Evolutionary conservation across 1,140 invertebrate species (phyloP).

Genomic region (Drosophila bipectinata): DNA sequence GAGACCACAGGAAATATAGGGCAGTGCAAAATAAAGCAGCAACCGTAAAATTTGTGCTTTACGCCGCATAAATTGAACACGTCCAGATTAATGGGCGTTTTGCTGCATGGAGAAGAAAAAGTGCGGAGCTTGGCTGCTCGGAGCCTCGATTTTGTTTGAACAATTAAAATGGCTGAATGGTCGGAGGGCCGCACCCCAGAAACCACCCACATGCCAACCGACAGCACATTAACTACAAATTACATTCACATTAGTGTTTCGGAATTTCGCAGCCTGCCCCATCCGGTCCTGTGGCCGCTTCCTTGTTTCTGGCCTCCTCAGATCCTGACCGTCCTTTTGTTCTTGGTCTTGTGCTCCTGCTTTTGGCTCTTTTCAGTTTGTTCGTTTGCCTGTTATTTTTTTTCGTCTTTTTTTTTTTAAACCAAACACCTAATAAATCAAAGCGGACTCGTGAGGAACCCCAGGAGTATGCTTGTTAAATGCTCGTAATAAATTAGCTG

Average conservation of each 20-base stretch:
- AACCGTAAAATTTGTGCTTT: slow-evolving; percentile 29
- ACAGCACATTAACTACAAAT: slow-evolving; percentile 79
- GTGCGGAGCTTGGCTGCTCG: not conserved
- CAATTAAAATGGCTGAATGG: slow-evolving; percentile 63
- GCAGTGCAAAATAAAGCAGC: not conserved
- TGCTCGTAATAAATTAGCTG: slow-evolving; percentile 80
- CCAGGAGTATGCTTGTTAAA: slow-evolving; percentile 79
- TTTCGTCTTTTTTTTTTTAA: slow-evolving; percentile 44
- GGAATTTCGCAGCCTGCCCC: slow-evolving; percentile 55
- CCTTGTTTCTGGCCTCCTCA: slow-evolving; percentile 16
- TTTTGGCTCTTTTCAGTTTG: slow-evolving; percentile 31
- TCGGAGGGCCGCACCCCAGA: slow-evolving; percentile 4
- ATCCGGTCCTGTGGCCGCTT: slow-evolving; percentile 6
- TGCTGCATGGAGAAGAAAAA: slow-evolving; percentile 1
- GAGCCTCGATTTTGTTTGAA: slow-evolving; percentile 53
- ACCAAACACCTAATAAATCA: slow-evolving; percentile 80
- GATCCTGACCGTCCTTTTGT: slow-evolving; percentile 6
- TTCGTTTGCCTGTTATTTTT: slow-evolving; percentile 27
- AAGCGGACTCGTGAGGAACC: slow-evolving; percentile 69
- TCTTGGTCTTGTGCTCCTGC: not conserved
- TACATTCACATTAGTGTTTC: slow-evolving; percentile 81
- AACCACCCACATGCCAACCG: slow-evolving; percentile 46
- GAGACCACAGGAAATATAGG: not conserved
- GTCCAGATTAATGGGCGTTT: slow-evolving; percentile 34
- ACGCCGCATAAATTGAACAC: slow-evolving; percentile 32